Evolutionary conservation across 2,888 invertebrate species (phyloP).

Genomic region (Sericinus montela): DNA sequence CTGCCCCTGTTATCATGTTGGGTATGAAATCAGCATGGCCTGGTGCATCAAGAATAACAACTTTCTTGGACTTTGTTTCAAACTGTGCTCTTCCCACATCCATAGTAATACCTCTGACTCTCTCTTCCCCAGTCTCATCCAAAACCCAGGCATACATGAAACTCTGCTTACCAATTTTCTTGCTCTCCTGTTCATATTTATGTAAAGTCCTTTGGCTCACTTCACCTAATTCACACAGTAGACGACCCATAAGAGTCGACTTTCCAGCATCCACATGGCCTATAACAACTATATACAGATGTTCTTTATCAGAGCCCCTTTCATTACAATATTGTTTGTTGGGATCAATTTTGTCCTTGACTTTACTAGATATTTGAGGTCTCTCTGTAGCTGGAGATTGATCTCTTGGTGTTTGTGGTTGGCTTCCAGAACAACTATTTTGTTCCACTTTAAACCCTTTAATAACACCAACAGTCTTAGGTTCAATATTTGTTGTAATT

Average conservation of each 20-base stretch:
- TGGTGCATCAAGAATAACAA: constrained; percentile 96
- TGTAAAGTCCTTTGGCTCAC: constrained; percentile 94
- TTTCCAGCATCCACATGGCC: constrained; percentile 99
- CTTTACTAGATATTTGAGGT: constrained; percentile 62
- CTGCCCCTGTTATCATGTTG: constrained; percentile 99
- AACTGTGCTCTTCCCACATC: constrained; percentile 97
- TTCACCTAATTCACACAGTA: constrained; percentile 92
- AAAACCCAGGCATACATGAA: constrained; percentile 99
- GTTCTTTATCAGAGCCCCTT: constrained; percentile 89
- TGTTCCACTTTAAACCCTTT: constrained; percentile 80
- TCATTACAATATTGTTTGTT: constrained; percentile 84
- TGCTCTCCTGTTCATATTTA: constrained; percentile 98
- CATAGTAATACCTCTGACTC: constrained; percentile 98
- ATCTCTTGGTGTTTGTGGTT: constrained; percentile 80
- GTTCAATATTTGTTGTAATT: constrained; percentile 64
- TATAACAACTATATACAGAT: constrained; percentile 94
- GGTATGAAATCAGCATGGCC: constrained; percentile 99
- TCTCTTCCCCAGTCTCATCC: constrained; percentile 98
- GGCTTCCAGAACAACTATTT: constrained; percentile 42
- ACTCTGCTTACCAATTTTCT: constrained; percentile 97
- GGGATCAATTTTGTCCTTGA: constrained; percentile 79
- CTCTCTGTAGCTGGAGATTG: constrained; percentile 84
- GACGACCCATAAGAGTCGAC: constrained; percentile 97
- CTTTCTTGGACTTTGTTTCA: constrained; percentile 90
- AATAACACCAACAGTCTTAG: constrained; percentile 54